A percentile compares a stretch with the other conserved stretches of the same genome.
Conservation (phyloP, 2,113 vertebrate species). For the Amphiprion percula region DNA sequence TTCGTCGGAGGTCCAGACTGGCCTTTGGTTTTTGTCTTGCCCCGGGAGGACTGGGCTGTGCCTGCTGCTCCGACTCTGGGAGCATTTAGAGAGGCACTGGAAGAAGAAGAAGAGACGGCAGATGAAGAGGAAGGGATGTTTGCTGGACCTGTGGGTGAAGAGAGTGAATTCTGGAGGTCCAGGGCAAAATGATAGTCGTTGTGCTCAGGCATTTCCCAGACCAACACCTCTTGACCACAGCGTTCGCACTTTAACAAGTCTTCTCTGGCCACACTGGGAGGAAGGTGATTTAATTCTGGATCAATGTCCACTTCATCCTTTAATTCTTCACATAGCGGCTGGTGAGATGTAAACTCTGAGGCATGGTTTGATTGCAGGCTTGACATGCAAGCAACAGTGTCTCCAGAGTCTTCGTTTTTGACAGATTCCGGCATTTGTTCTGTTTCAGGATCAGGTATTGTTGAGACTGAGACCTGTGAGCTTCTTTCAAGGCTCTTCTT, state of each 20-base stretch:
- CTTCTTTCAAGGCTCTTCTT: slow-evolving; percentile 71
- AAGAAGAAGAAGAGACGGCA: neutral
- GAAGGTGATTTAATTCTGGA: neutral
- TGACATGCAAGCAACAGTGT: slow-evolving; percentile 5
- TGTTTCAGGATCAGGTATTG: slow-evolving; percentile 3
- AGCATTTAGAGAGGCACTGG: slow-evolving; percentile 22
- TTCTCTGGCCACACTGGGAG: slow-evolving; percentile 59
- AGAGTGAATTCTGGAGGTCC: slow-evolving; percentile 91
- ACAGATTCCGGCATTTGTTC: neutral
- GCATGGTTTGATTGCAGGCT: neutral
- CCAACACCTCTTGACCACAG: slow-evolving; percentile 86
- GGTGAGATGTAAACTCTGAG: slow-evolving; percentile 8
- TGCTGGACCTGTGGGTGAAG: slow-evolving; percentile 48
- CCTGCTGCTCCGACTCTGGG: slow-evolving; percentile 22
- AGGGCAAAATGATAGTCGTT: slow-evolving; percentile 94
- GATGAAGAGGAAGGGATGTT: slow-evolving; percentile 26
- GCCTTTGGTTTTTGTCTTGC: slow-evolving; percentile 85
- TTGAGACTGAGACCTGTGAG: neutral
- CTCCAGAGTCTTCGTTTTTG: neutral
- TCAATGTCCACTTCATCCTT: neutral
- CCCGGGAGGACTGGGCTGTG: slow-evolving; percentile 55
- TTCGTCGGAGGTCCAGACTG: slow-evolving; percentile 84
- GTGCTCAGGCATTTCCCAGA: slow-evolving; percentile 96
- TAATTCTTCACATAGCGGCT: slow-evolving; percentile 16
- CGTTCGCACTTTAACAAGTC: slow-evolving; percentile 89